phyloP scores from a whole-genome alignment of 1,140 invertebrate species.

The Pseudomyrmex gracilis region DNA sequence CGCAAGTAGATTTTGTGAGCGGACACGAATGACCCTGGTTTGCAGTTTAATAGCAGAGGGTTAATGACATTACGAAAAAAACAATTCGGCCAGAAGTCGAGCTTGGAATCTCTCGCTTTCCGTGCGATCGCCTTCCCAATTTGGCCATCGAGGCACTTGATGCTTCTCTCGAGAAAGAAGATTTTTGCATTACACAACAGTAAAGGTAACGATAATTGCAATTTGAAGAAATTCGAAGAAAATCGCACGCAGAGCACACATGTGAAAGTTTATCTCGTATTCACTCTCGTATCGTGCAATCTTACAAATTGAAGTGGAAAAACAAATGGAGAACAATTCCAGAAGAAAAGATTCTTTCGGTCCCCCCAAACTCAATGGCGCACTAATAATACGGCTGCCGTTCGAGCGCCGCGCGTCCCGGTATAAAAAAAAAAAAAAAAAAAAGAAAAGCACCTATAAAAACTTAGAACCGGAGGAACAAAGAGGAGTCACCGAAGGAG shows the following conservation, averaged over 20 bases:
- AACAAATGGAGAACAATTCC: background rate
- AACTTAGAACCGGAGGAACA: background rate
- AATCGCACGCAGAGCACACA: background rate
- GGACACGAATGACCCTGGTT: no score
- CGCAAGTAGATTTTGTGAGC: no score
- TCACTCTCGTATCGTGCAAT: background rate
- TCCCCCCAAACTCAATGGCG: background rate
- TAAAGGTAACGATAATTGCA: background rate
- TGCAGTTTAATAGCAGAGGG: no score
- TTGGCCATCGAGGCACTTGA: no score
- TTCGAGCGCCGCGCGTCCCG: background rate
- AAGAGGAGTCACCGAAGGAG: background rate
- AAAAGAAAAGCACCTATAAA: background rate
- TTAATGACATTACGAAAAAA: no score
- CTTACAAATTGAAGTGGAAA: conserved; percentile 8
- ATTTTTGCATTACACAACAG: no score
- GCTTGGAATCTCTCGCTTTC: no score
- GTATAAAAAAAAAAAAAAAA: no score
- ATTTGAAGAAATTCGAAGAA: conserved; percentile 8
- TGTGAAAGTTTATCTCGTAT: background rate
- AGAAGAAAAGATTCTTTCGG: background rate
- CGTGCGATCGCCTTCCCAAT: no score
- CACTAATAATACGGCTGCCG: background rate
- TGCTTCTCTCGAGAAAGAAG: no score
- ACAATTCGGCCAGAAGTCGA: no score